phyloP scores from a whole-genome alignment of 2,888 invertebrate genomes.

The Rhimphoctona megacephalus region DNA sequence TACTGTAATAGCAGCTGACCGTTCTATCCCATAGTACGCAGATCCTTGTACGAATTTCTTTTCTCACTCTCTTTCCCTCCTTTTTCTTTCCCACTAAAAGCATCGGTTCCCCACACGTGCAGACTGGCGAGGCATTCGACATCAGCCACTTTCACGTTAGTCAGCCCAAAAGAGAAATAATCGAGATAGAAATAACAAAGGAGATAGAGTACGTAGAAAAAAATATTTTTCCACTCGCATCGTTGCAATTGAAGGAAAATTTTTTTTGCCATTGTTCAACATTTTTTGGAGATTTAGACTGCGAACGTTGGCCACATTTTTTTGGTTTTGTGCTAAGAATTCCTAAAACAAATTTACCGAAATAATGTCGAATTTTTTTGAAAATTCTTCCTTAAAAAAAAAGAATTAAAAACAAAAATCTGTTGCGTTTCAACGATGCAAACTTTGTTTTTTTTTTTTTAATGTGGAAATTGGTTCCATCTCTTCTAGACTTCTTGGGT shows the following conservation, averaged over 20 bases:
- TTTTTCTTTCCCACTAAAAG: slow-evolving; percentile 20
- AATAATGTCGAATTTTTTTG: no score
- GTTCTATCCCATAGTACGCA: slow-evolving; percentile 73
- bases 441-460: no score
- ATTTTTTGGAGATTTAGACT: neutral
- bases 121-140: slow-evolving; percentile 17
- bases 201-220: neutral
- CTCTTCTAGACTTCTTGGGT: no score
- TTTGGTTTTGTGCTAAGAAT: no score
- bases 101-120: slow-evolving; percentile 22
- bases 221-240: neutral
- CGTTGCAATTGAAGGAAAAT: neutral
- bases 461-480: no score
- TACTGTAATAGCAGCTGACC: slow-evolving; percentile 77
- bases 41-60: slow-evolving; percentile 66
- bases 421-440: no score
- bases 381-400: no score
- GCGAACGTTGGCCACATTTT: neutral
- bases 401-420: no score
- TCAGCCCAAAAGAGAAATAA: neutral
- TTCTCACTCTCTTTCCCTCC: slow-evolving; percentile 10
- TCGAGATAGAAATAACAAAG: neutral
- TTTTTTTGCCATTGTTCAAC: neutral
- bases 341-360: no score
- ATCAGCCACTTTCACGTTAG: neutral